Conservation (phyloP, 2,797 vertebrate genomes). For the Nannoperca australis region DNA sequence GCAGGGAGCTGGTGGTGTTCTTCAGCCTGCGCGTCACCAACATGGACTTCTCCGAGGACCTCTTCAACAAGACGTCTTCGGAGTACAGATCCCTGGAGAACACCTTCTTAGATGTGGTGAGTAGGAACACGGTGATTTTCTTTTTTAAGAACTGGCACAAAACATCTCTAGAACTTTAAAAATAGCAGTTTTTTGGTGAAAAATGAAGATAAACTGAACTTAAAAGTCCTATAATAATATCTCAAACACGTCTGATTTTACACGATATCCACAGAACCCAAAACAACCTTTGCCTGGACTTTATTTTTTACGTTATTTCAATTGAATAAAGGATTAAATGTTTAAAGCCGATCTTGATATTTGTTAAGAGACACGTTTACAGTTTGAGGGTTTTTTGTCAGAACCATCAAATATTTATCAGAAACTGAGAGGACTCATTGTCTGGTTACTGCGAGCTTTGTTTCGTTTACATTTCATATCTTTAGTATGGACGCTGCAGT, state of each 20-base stretch:
- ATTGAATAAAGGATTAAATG: no score
- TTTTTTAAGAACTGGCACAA: not conserved
- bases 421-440: no score
- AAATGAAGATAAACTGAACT: no score
- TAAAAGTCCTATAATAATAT: no score
- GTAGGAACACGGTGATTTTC: slow-evolving; percentile 56
- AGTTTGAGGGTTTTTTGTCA: no score
- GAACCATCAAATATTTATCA: no score
- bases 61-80: slow-evolving; percentile 92
- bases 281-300: not conserved
- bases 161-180: not conserved
- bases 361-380: no score
- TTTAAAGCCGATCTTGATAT: no score
- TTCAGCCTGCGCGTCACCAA: slow-evolving; percentile 94
- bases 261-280: not conserved
- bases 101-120: slow-evolving; percentile 90
- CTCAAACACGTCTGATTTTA: not conserved
- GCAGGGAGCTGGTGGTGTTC: slow-evolving; percentile 93
- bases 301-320: no score
- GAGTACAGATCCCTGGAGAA: slow-evolving; percentile 91
- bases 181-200: not conserved
- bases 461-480: no score
- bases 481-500: no score
- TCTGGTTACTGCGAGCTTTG: no score
- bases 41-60: slow-evolving; percentile 91